Percentiles rank a stretch among this genome's conserved stretches.
Evolutionary conservation across 2,113 vertebrate genomes (phyloP).

Genomic region (Xenopus tropicalis): DNA sequence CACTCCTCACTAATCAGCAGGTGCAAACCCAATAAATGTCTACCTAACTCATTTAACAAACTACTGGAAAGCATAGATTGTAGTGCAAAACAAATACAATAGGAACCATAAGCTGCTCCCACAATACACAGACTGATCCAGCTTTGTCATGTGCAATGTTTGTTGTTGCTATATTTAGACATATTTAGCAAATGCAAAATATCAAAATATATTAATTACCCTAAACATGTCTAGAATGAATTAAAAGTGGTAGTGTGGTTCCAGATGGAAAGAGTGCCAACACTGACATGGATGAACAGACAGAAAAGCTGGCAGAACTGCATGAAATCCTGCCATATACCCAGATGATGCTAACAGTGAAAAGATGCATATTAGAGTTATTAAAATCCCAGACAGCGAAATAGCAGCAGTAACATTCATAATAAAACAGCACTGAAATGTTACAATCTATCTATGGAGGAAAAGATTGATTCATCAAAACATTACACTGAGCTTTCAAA

Average conservation of each 20-base stretch:
- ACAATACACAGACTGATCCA: background rate
- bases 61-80: too few species aligned
- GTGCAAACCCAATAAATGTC: too few species aligned
- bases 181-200: constrained; percentile 11
- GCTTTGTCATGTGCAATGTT: background rate
- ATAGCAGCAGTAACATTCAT: constrained; percentile 29
- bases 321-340: constrained; percentile 34
- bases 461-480: constrained; percentile 34
- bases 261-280: constrained; percentile 24
- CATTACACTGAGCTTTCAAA: constrained; percentile 29
- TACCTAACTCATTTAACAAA: too few species aligned
- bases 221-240: constrained; percentile 25
- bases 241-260: constrained; percentile 16
- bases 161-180: constrained; percentile 13
- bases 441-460: constrained; percentile 13
- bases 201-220: constrained; percentile 38
- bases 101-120: too few species aligned
- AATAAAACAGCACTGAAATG: constrained; percentile 28
- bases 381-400: constrained; percentile 15
- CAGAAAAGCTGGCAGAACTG: constrained; percentile 26
- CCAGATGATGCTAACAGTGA: constrained; percentile 2
- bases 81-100: too few species aligned
- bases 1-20: too few species aligned
- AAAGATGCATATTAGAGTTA: constrained; percentile 18
- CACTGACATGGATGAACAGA: constrained; percentile 32